Evolutionary conservation across 1,140 invertebrate species (phyloP).

Genomic region (Asbolus verrucosus): DNA sequence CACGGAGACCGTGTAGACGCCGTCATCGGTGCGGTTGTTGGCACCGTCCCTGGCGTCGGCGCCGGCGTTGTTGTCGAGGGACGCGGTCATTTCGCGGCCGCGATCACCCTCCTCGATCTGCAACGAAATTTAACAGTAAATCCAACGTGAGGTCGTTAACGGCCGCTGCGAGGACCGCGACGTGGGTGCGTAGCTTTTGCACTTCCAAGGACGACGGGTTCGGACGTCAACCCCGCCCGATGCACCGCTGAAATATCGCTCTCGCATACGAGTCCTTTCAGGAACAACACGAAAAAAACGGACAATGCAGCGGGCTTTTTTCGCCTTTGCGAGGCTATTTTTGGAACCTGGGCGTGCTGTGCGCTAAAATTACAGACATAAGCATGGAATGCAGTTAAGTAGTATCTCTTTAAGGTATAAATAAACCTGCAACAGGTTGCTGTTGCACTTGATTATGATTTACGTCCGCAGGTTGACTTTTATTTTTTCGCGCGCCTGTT

Average conservation of each 20-base stretch:
- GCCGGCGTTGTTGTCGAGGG: conserved; percentile 54
- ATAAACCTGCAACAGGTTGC: conserved; percentile 40
- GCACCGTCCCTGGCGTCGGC: conserved; percentile 48
- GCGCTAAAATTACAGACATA: conserved; percentile 42
- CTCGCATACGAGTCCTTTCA: conserved; percentile 9
- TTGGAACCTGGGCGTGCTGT: conserved; percentile 41
- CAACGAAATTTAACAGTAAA: conserved; percentile 49
- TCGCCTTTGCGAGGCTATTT: conserved; percentile 40
- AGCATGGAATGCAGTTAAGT: conserved; percentile 34
- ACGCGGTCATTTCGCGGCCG: conserved; percentile 64
- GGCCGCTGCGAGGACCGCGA: conserved; percentile 13
- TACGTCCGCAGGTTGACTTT: not conserved
- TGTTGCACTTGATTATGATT: conserved; percentile 44
- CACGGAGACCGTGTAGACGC: no score
- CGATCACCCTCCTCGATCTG: conserved; percentile 63
- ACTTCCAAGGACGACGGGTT: conserved; percentile 30
- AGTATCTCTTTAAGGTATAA: conserved; percentile 42
- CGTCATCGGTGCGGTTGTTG: conserved; percentile 51
- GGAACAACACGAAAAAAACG: not conserved
- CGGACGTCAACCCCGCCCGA: conserved; percentile 42
- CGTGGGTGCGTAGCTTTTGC: conserved; percentile 42
- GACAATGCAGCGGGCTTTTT: conserved; percentile 3
- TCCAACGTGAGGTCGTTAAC: conserved; percentile 20
- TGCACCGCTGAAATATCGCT: conserved; percentile 39
- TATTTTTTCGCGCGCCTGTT: conserved; percentile 6